Evolutionary conservation across 2,888 invertebrate genomes (phyloP).

Genomic region (Neoascia interrupta): DNA sequence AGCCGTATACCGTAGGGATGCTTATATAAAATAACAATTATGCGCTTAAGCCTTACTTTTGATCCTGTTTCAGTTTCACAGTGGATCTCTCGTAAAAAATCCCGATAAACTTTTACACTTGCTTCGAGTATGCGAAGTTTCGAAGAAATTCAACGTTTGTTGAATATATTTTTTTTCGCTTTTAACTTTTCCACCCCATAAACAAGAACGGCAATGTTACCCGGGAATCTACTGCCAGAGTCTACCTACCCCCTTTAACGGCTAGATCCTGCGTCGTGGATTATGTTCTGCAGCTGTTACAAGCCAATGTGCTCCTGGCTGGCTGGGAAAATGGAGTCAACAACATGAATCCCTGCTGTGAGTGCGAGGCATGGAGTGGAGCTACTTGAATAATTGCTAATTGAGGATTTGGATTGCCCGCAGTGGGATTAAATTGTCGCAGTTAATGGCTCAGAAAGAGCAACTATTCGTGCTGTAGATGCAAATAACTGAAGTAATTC

Average conservation of each 20-base stretch:
- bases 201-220: constrained; percentile 44
- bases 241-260: background rate
- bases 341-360: background rate
- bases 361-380: constrained; percentile 19
- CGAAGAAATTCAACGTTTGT: too few species aligned
- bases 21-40: constrained; percentile 53
- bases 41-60: constrained; percentile 19
- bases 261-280: constrained; percentile 50
- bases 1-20: constrained; percentile 1
- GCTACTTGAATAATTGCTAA: constrained; percentile 74
- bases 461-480: constrained; percentile 68
- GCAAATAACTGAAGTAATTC: constrained; percentile 66
- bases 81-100: constrained; percentile 39
- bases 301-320: constrained; percentile 31
- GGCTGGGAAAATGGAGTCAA: constrained; percentile 36
- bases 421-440: constrained; percentile 74
- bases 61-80: constrained; percentile 26
- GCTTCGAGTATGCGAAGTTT: constrained; percentile 43
- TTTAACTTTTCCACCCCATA: constrained; percentile 46
- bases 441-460: constrained; percentile 71
- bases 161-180: constrained; percentile 1
- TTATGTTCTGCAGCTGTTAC: constrained; percentile 58
- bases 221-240: constrained; percentile 1
- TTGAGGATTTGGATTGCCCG: constrained; percentile 73
- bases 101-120: constrained; percentile 62